Conservation (phyloP, 2,113 vertebrate genomes). For the Alexandromys fortis region DNA sequence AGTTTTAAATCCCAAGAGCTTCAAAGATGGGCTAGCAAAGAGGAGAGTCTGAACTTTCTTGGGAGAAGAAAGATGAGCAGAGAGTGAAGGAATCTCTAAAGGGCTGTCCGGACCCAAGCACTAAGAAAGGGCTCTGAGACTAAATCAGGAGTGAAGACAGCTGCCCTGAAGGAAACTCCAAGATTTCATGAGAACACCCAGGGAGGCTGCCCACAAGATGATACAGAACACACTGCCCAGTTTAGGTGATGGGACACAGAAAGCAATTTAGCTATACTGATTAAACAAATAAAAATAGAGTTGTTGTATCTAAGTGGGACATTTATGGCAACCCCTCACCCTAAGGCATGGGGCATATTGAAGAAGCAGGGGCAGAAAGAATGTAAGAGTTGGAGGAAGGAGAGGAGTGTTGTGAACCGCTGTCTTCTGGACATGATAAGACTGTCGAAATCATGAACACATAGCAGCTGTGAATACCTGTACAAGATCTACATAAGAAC, state of each 20-base stretch:
- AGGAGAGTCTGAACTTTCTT: neutral
- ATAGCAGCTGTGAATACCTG: neutral
- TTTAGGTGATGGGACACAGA: neutral
- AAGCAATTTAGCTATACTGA: too few relatives aligned
- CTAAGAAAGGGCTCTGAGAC: neutral
- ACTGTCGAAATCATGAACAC: too few relatives aligned
- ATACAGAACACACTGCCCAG: neutral
- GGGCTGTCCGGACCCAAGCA: neutral
- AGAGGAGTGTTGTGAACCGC: too few relatives aligned
- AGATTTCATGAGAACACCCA: neutral
- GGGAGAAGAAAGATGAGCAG: neutral
- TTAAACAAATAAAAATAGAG: neutral
- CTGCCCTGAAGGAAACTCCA: neutral
- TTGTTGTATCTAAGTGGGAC: neutral
- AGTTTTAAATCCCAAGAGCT: neutral
- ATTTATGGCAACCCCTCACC: neutral
- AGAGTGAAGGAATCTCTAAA: too few relatives aligned
- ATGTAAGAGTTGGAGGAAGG: neutral
- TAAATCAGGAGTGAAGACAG: neutral
- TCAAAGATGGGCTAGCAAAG: neutral
- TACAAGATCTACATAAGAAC: neutral
- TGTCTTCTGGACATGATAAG: neutral
- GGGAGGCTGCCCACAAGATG: neutral
- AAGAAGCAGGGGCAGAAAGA: neutral
- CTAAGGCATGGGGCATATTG: neutral